phyloP scores from a whole-genome alignment of 2,113 vertebrate species.

The Pelecanoides urinatrix region DNA sequence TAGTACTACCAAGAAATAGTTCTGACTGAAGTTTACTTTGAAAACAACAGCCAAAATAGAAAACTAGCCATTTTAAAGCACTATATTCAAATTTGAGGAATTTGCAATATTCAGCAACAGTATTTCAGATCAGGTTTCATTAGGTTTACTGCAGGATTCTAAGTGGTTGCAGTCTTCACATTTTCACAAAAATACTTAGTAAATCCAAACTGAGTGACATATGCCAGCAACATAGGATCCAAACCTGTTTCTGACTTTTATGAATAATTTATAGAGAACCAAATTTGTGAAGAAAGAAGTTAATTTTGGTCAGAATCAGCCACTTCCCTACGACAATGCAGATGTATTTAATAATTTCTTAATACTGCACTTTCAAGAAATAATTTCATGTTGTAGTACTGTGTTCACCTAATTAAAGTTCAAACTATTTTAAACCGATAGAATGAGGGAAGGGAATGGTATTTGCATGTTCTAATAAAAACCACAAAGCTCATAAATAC shows the following conservation, averaged over 20 bases:
- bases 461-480: not conserved
- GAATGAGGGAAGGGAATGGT: not conserved
- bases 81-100: not conserved
- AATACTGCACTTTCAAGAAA: not conserved
- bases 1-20: not conserved
- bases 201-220: not conserved
- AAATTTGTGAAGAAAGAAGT: not conserved
- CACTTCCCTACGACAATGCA: not conserved
- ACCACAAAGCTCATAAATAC: not conserved
- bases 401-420: not conserved
- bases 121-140: not conserved
- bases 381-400: not conserved
- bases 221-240: not conserved
- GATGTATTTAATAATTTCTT: not conserved
- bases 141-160: not conserved
- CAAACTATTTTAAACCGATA: not conserved
- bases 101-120: accelerated
- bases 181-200: not conserved
- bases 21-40: not conserved
- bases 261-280: not conserved
- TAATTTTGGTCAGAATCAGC: not conserved
- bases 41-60: not conserved
- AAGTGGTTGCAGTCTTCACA: not conserved
- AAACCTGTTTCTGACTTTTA: not conserved
- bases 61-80: not conserved